phyloP scores from a whole-genome alignment of 37 sponge, comb jelly and placozoan genomes.

The Halisarca cf. caerulea region DNA sequence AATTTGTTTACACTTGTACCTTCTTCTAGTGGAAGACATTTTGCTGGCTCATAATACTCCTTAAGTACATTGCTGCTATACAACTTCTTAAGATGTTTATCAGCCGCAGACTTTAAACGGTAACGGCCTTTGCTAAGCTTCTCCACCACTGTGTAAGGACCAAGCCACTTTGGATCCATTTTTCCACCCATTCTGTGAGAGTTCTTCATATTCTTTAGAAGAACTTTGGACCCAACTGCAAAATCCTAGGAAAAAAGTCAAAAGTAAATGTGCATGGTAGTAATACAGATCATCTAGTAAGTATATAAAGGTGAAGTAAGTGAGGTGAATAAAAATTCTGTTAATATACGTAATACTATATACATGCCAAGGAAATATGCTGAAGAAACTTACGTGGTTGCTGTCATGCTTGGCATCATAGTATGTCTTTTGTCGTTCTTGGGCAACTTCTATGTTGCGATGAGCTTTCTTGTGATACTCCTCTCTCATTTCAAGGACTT shows the following conservation, averaged over 20 bases:
- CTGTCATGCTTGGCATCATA: slow-evolving; percentile 25
- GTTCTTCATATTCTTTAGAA: too few species aligned
- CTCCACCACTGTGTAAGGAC: too few species aligned
- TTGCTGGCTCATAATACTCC: too few species aligned
- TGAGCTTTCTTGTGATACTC: not conserved
- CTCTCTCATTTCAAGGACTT: slow-evolving; percentile 14
- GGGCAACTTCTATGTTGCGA: slow-evolving; percentile 23
- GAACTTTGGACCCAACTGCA: too few species aligned
- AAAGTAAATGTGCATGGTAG: not conserved
- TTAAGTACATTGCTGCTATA: too few species aligned
- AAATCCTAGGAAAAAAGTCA: not conserved
- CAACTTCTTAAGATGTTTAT: too few species aligned
- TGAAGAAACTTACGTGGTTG: not conserved
- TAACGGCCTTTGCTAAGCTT: too few species aligned
- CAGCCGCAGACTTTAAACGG: too few species aligned
- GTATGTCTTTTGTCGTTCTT: slow-evolving; percentile 26
- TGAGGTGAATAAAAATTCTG: not conserved
- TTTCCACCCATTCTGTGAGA: too few species aligned
- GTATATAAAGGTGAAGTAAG: not conserved
- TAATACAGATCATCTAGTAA: not conserved
- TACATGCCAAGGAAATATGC: not conserved
- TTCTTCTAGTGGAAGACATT: too few species aligned
- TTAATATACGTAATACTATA: not conserved
- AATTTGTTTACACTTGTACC: too few species aligned
- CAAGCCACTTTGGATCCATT: too few species aligned